Evolutionary conservation across 2,888 invertebrate species (phyloP).

Genomic region (Drosophila niveifrons): DNA sequence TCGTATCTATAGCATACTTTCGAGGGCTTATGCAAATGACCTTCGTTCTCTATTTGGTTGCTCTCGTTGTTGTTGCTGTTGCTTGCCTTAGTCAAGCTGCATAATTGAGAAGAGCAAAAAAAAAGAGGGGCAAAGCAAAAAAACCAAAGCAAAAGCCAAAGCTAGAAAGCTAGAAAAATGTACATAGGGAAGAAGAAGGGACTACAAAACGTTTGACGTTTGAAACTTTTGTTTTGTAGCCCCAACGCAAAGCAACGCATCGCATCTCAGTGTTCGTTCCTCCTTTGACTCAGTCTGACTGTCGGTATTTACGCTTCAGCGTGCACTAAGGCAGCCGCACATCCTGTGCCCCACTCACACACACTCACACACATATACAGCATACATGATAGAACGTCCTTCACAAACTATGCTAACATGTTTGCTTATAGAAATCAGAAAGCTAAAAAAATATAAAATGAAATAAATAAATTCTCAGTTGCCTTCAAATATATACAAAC

Average conservation of each 20-base stretch:
- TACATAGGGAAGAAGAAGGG: constrained; percentile 24
- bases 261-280: not conserved
- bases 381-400: constrained; percentile 45
- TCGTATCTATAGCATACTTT: constrained; percentile 63
- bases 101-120: constrained; percentile 67
- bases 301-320: constrained; percentile 55
- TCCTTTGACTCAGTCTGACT: constrained; percentile 21
- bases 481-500: not conserved
- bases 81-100: constrained; percentile 64
- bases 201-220: constrained; percentile 74
- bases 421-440: constrained; percentile 34
- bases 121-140: not conserved
- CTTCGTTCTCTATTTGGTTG: constrained; percentile 57
- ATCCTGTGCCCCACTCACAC: constrained; percentile 55
- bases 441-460: constrained; percentile 25
- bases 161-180: constrained; percentile 23
- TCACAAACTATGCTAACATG: constrained; percentile 56
- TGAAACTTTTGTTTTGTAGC: constrained; percentile 45
- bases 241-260: not conserved
- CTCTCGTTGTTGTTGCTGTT: constrained; percentile 20
- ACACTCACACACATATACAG: constrained; percentile 14
- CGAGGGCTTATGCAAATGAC: constrained; percentile 62
- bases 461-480: constrained; percentile 19
- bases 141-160: constrained; percentile 34
- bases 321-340: constrained; percentile 62